These are phyloP conservation scores for Cetoscarus ocellatus DNA, from an alignment of 2,797 vertebrate species.

Conservation along the genomic window DNA sequence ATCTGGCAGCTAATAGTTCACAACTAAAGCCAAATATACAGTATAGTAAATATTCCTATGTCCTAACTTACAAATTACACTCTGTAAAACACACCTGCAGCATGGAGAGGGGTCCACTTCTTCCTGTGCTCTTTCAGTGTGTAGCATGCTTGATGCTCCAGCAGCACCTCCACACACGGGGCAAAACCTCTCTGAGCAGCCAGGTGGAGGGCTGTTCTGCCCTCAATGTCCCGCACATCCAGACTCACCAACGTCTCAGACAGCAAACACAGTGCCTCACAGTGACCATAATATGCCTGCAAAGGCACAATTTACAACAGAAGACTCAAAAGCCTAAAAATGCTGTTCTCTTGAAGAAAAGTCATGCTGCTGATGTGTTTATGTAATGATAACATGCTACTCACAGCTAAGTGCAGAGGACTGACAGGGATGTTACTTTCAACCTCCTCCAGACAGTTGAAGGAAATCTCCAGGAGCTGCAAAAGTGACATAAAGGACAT, in stretches of 20 bases:
- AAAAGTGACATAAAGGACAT: constrained; percentile 39
- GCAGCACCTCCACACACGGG: constrained; percentile 92
- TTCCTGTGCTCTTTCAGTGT: constrained; percentile 89
- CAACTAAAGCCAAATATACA: neutral
- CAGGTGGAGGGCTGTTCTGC: constrained; percentile 92
- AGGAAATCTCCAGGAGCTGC: constrained; percentile 96
- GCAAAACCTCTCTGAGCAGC: constrained; percentile 91
- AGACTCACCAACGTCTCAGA: constrained; percentile 94
- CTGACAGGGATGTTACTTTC: constrained; percentile 96
- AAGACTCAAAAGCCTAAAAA: neutral
- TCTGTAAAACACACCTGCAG: constrained; percentile 86
- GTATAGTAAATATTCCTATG: neutral
- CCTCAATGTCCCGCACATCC: constrained; percentile 92
- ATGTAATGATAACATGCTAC: constrained; percentile 65
- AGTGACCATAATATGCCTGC: constrained; percentile 96
- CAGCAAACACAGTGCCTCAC: constrained; percentile 92
- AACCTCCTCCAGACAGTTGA: constrained; percentile 96
- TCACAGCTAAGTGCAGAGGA: constrained; percentile 98
- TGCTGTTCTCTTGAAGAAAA: neutral
- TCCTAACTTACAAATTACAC: neutral
- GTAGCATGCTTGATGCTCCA: constrained; percentile 92
- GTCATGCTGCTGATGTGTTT: neutral
- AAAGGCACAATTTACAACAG: neutral
- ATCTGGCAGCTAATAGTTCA: too few species aligned
- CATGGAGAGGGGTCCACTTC: constrained; percentile 93